Percentiles rank a stretch among this genome's conserved stretches.
Conservation (phyloP, 2,113 vertebrate species). For the Crotalus horridus region DNA sequence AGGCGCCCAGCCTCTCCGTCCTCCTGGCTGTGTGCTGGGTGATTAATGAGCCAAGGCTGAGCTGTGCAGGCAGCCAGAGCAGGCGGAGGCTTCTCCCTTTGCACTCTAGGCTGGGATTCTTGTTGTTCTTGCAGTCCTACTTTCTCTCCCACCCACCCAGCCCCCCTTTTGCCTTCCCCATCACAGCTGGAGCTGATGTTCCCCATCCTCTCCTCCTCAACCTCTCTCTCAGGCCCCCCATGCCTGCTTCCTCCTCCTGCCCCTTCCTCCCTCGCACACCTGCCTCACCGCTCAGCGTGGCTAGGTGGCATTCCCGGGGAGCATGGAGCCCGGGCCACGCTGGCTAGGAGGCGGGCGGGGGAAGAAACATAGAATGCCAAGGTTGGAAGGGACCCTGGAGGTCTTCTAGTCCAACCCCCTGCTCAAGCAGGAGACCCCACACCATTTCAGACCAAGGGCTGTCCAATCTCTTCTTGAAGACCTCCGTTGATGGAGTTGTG, state of each 20-base stretch:
- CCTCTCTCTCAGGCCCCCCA: background rate
- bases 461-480: too few species aligned
- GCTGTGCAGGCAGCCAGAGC: background rate
- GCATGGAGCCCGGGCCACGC: fast-evolving
- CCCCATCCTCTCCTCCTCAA: background rate
- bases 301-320: background rate
- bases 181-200: background rate
- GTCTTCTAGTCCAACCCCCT: background rate
- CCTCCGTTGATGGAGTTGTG: too few species aligned
- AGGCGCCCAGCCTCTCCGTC: background rate
- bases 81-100: background rate
- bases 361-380: background rate
- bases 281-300: background rate
- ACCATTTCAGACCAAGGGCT: too few species aligned
- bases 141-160: background rate
- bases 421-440: background rate
- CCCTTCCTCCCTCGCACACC: background rate
- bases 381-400: background rate
- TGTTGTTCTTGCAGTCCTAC: background rate
- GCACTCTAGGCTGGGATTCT: background rate
- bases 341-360: background rate
- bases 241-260: background rate
- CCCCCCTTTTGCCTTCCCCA: background rate
- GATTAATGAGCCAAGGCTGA: background rate
- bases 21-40: background rate